phyloP scores from a whole-genome alignment of 2,113 vertebrate genomes.

The Rhagologus leucostigma region DNA sequence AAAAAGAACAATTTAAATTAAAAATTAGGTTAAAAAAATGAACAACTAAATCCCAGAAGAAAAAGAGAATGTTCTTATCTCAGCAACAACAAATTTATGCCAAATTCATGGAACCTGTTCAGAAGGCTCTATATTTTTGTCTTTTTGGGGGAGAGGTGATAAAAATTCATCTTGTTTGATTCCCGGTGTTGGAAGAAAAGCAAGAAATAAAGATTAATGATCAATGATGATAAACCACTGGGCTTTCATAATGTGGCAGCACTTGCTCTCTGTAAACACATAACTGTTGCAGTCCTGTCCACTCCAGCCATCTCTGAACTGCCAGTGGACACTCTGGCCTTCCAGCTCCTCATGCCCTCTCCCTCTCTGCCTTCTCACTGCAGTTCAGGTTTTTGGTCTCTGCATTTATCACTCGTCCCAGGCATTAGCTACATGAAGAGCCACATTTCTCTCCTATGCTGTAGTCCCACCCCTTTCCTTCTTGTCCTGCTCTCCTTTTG shows the following conservation, averaged over 20 bases:
- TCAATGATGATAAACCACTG: background rate
- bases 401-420: background rate
- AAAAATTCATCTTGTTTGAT: background rate
- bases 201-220: background rate
- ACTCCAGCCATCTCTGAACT: background rate
- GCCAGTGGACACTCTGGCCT: rapidly evolving
- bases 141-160: background rate
- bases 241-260: background rate
- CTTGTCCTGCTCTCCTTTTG: background rate
- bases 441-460: background rate
- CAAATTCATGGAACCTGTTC: background rate
- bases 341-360: background rate
- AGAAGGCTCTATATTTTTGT: background rate
- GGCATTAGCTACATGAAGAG: background rate
- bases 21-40: background rate
- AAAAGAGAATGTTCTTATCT: background rate
- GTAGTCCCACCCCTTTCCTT: background rate
- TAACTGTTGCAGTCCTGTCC: background rate
- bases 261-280: background rate
- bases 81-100: background rate
- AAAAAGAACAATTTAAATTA: background rate
- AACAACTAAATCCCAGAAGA: background rate
- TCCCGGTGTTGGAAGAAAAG: background rate
- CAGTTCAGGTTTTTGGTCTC: background rate
- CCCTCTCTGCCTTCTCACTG: background rate